phyloP scores from a whole-genome alignment of 1,140 invertebrate genomes.

The Telenomus remus region DNA sequence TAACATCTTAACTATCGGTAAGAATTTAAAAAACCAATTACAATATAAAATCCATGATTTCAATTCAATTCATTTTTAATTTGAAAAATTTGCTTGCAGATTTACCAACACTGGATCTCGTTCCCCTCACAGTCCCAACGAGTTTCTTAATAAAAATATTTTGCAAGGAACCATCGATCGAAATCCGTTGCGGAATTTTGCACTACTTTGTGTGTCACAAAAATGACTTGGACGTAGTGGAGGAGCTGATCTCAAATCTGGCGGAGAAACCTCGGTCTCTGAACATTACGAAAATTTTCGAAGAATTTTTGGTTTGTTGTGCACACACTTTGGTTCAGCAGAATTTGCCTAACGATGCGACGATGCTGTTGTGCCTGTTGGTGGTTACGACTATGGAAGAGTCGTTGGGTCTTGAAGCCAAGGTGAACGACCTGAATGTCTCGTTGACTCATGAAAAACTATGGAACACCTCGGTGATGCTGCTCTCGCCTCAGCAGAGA shows the following conservation, averaged over 20 bases:
- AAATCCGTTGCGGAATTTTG: conserved; percentile 84
- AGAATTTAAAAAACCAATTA: background rate
- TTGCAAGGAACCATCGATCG: conserved; percentile 78
- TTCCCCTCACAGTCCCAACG: conserved; percentile 79
- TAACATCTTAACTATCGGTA: conserved; percentile 72
- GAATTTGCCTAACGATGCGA: conserved; percentile 82
- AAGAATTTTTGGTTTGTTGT: conserved; percentile 85
- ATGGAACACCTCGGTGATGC: conserved; percentile 87
- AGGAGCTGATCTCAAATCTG: conserved; percentile 77
- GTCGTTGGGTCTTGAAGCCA: conserved; percentile 74
- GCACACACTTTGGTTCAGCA: conserved; percentile 83
- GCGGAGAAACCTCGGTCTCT: conserved; percentile 75
- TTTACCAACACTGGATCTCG: conserved; percentile 82
- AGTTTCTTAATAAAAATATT: conserved; percentile 82
- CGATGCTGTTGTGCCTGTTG: conserved; percentile 80
- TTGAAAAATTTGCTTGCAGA: conserved; percentile 67
- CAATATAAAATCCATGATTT: background rate
- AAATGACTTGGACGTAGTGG: conserved; percentile 81
- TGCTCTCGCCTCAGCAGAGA: conserved; percentile 86
- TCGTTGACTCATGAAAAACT: conserved; percentile 81
- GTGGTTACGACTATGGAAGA: conserved; percentile 81
- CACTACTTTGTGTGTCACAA: conserved; percentile 87
- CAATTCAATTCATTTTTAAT: conserved; percentile 8
- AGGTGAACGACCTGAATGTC: conserved; percentile 74
- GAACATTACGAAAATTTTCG: conserved; percentile 79